Evolutionary conservation across 2,797 vertebrate genomes (phyloP), one percentile per base, ranked within the genome.

Genomic region (Crax fasciolata): DNA sequence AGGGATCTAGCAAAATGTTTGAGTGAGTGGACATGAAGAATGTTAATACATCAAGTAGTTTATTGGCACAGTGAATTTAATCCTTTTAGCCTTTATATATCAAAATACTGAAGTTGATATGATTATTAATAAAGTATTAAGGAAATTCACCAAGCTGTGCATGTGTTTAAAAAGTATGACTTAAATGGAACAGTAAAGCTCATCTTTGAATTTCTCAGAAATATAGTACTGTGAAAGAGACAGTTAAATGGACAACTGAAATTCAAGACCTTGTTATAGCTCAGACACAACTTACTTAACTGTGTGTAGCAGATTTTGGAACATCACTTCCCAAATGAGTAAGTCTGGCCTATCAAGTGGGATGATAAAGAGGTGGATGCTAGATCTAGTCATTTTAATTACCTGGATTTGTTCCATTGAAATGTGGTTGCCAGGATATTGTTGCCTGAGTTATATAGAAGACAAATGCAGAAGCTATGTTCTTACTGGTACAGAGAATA

Each of bases 381-480:
- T 96, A 78, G 63, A 90, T 92, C 52, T 90, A 89, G 90, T 85
- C 1, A 92, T 92, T 96, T 92, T 90, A 90, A 94, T 95, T 95
- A 87, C 76, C 77, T 94, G 87, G 91, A 90, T 94, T 95, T 94
- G 67, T 96, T 96, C 89, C 81, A 89, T 13, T 91, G 91, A 91
- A 92, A 90, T 90, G 93, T 77, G 87, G 95, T 97, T 97, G 94
- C 96, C 95, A 96, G 95, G 96, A 93, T 97, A 96, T 97, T 96
- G 95, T 96, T 97, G 94, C 94, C 80, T 61, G 75, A 96, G 92
- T 84, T 93, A 96, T 96, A 75, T 25, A 87, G 62, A 91, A 91
- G 80, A 81, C 59, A 89, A 93, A 94, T 90, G 80, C 91, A 94
- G 88, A 90, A 87, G 87, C 93, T 93, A 46, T 87, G 21, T 58